Evolutionary conservation across 2,888 invertebrate genomes (phyloP), one percentile per base, ranked within the genome.

Genomic region (Caenorhabditis zanzibari): DNA sequence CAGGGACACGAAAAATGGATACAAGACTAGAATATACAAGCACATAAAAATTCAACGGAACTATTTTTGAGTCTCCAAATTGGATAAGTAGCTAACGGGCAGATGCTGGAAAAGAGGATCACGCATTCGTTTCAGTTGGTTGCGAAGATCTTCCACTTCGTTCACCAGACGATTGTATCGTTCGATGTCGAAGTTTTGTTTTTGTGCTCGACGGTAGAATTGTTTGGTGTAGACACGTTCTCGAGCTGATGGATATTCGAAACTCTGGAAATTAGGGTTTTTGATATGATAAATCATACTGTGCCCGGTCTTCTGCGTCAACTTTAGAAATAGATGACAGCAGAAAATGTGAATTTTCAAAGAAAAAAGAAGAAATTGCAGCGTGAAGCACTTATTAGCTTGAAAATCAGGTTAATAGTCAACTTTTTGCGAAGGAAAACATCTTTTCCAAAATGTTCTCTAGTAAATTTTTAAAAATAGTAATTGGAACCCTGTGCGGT

Each of bases 81-180:
- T 77, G 9, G 82, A 76, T 26, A 91, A 82, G 68, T 90, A 84
- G 64, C 84, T 85, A 35, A 89, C 90, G 26, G 91, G 91, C 16
- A 91, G 82, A 79, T 91, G 91, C 28, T 90, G 90, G 75, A 86
- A 89, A 10, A 91, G 86, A 9, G 91, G 91, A 77, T 91, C 91
- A 3, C 91, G 84, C 24, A 91, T 68, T 56, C 91, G 75, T 26
- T 80, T 77, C 52, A 91, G 85, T 58, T 91, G 90, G 16, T 66
- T 72, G 24, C 87, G 85, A 9, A 91, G 64, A n/a, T 86, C 85
- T n/a, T 87, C 86, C n/a, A 86, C 85, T 75, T 85, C 82, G 38
- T 81, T 76, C 9, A 85, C 82, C 68, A 92, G 80, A 10, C 79
- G 56, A 76, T 91, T 91, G 86, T 91, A 92, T 44, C 75, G 52